phyloP scores from a whole-genome alignment of 2,888 invertebrate genomes.

The Apamea epomidion region DNA sequence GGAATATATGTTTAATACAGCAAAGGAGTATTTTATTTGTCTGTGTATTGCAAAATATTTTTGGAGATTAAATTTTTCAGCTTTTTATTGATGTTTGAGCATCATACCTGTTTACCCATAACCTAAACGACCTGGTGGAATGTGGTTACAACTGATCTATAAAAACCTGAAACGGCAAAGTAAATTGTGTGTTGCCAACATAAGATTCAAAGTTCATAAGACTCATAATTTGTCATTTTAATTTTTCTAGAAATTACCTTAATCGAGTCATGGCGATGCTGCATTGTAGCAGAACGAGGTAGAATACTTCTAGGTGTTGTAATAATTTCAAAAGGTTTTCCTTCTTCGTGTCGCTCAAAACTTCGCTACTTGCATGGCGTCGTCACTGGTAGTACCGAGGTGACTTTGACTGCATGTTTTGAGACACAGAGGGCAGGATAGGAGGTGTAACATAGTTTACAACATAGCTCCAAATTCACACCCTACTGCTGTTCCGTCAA shows the following conservation, averaged over 20 bases:
- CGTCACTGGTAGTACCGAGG: not conserved
- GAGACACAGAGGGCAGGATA: not conserved
- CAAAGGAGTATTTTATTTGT: not conserved
- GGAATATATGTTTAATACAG: conserved; percentile 12
- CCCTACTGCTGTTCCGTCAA: not conserved
- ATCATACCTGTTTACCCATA: not conserved
- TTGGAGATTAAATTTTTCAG: not conserved
- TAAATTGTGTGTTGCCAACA: not conserved
- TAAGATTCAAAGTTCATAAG: not conserved
- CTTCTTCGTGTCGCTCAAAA: not conserved
- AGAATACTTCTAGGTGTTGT: not conserved
- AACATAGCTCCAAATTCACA: not conserved
- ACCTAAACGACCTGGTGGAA: not conserved
- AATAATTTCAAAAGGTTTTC: not conserved
- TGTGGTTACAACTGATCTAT: not conserved
- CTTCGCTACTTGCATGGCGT: not conserved
- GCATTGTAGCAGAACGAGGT: not conserved
- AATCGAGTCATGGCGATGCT: not conserved
- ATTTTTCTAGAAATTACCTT: not conserved
- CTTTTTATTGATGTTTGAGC: not conserved
- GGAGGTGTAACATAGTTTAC: not conserved
- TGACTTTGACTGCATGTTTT: not conserved
- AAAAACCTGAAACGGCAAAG: not conserved
- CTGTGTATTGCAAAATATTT: conserved; percentile 6
- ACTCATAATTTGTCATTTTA: not conserved